A percentile compares a stretch with the other conserved stretches of the same genome.
Evolutionary conservation across 1,140 invertebrate genomes (phyloP).

Genomic region (Drosophila pandora): DNA sequence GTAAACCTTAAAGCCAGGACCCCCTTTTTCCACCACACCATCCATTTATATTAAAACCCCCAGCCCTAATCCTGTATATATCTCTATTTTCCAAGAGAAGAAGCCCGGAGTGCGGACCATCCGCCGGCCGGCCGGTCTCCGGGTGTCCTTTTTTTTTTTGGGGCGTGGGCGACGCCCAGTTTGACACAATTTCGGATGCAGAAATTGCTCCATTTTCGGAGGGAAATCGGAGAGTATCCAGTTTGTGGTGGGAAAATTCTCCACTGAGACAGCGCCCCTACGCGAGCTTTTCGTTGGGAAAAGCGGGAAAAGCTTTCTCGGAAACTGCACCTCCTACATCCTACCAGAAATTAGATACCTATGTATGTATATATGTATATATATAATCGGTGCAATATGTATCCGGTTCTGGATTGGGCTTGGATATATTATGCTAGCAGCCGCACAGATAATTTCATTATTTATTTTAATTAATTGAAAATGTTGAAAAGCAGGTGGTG

Average conservation of each 20-base stretch:
- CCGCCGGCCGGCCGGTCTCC: slow-evolving; percentile 29
- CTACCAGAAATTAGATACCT: slow-evolving; percentile 7
- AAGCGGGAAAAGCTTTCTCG: not conserved
- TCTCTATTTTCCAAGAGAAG: slow-evolving; percentile 6
- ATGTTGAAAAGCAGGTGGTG: slow-evolving; percentile 43
- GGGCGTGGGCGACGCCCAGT: slow-evolving; percentile 43
- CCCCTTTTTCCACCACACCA: not conserved
- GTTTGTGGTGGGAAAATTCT: slow-evolving; percentile 20
- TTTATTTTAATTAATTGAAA: slow-evolving; percentile 79
- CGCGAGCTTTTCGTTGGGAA: slow-evolving; percentile 40
- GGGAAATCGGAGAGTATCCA: slow-evolving; percentile 3
- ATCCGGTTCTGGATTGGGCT: slow-evolving; percentile 47
- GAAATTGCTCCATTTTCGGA: slow-evolving; percentile 34
- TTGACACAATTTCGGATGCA: slow-evolving; percentile 59
- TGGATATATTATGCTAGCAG: slow-evolving; percentile 28
- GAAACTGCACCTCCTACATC: slow-evolving; percentile 21
- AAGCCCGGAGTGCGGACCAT: slow-evolving; percentile 5
- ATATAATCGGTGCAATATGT: slow-evolving; percentile 27
- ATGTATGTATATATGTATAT: slow-evolving; percentile 1
- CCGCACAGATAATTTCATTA: slow-evolving; percentile 62
- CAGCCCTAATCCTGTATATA: not conserved
- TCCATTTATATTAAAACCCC: not conserved
- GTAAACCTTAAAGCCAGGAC: slow-evolving; percentile 1
- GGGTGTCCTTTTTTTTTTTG: not conserved
- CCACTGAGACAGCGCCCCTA: slow-evolving; percentile 60